Evolutionary conservation across 2,113 vertebrate species (phyloP).

Genomic region (Crotalus viridis): DNA sequence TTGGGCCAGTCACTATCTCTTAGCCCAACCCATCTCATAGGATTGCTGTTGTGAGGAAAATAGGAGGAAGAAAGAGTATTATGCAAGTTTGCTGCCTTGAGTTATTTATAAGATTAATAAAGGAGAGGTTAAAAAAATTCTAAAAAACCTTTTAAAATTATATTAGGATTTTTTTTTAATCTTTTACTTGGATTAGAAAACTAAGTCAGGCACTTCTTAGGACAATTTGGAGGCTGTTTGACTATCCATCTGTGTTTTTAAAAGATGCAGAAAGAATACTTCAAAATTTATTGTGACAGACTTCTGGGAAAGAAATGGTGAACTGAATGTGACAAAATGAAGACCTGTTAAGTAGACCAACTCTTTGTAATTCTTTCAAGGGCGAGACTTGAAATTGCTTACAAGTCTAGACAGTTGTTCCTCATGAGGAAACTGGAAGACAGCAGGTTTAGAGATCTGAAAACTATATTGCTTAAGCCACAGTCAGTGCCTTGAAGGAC

Average conservation of each 20-base stretch:
- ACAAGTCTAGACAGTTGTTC: background rate
- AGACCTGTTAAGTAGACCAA: background rate
- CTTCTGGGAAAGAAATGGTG: background rate
- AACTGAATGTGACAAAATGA: background rate
- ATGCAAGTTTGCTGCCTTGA: background rate
- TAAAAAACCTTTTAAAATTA: background rate
- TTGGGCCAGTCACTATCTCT: background rate
- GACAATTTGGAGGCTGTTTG: background rate
- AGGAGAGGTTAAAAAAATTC: background rate
- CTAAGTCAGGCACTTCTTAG: background rate
- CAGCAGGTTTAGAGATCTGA: background rate
- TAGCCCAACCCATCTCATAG: background rate
- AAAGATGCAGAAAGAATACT: background rate
- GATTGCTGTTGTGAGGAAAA: background rate
- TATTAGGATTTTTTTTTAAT: background rate
- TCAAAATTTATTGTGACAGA: background rate
- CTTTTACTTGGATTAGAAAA: background rate
- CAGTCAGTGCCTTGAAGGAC: background rate
- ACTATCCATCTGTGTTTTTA: background rate
- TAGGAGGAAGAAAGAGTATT: background rate
- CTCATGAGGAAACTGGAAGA: background rate
- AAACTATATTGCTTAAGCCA: background rate
- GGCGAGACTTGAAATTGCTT: background rate
- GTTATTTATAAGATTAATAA: background rate
- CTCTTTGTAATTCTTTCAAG: background rate